These are phyloP conservation scores for Psix sp. DNA, from an alignment of 1,140 invertebrate species.

Conservation along the genomic window DNA sequence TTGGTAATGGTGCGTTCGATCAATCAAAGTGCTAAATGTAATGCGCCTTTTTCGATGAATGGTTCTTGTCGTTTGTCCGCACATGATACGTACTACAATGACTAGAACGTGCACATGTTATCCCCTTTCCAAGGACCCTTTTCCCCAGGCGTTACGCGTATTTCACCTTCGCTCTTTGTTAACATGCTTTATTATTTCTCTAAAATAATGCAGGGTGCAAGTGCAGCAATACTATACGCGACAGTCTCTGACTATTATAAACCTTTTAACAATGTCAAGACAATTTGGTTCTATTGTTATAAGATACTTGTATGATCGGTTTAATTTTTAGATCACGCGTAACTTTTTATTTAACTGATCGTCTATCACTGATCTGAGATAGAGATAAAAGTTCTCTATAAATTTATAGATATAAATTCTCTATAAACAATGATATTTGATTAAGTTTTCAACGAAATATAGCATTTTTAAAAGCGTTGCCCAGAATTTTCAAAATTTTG, in stretches of 20 bases:
- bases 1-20: conserved; percentile 13
- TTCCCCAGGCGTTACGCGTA: conserved; percentile 45
- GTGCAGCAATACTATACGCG: conserved; percentile 51
- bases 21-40: conserved; percentile 23
- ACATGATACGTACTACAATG: conserved; percentile 50
- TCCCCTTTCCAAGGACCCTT: conserved; percentile 47
- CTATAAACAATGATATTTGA: too few species aligned
- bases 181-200: conserved; percentile 55
- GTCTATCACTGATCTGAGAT: not conserved
- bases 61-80: conserved; percentile 40
- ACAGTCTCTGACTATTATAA: conserved; percentile 45
- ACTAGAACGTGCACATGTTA: conserved; percentile 52
- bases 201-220: conserved; percentile 57
- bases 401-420: too few species aligned
- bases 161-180: conserved; percentile 57
- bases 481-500: too few species aligned
- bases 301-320: conserved; percentile 25
- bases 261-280: conserved; percentile 58
- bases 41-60: conserved; percentile 48
- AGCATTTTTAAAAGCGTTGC: too few species aligned
- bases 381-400: too few species aligned
- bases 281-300: conserved; percentile 43
- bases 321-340: conserved; percentile 22
- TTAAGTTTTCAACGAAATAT: too few species aligned
- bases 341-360: not conserved